Evolutionary conservation across 1,140 invertebrate species (phyloP), one percentile per base, ranked within the genome.

Genomic region (Papilio glaucus): DNA sequence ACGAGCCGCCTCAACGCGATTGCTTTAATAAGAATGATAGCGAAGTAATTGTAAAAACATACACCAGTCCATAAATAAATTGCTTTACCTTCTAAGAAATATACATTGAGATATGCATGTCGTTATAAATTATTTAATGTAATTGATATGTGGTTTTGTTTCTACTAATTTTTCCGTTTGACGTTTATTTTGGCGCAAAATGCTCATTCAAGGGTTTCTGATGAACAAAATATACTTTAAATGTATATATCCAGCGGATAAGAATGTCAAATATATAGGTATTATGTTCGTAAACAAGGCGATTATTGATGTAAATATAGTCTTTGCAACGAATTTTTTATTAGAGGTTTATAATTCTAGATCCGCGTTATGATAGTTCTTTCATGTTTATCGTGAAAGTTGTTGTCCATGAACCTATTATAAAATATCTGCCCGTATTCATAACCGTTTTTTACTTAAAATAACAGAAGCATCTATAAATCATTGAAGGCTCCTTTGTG

Each of bases 391-490:
- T 42, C 41, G 4, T 45, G 42, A 9, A 10, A 41, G 1, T 41
- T 41, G 18, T 53, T 9, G 7, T 53, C 21, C 29, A 12, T 24
- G 24, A 53, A 18, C 7, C 9, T 49, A 8, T 49, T 18, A 41
- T 41, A 41, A 41, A 49, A 45, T 49, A 49, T 21, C 18, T 49
- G 18, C 45, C 45, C 45, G 45, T 57, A 57, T 57, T 49, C 10
- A 26, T 57, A 24, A 26, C 49, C 21, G 49, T 26, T 57, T 24
- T 57, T 49, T 21, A 49, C 18, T 10, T 0, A n/a, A 49, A 42
- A 33, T 33, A 62, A 62, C 24, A 37, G 29, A 65, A 37, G 18
- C 4, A 41, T 65, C 33, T 39, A 65, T 38, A 65, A 21, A 65
- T 39, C 29, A 38, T 3, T 21, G 33, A 18, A 37, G 62, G 37